These are phyloP conservation scores for Diorhabda sublineata DNA, from an alignment of 1,140 invertebrate species.

Conservation along the genomic window DNA sequence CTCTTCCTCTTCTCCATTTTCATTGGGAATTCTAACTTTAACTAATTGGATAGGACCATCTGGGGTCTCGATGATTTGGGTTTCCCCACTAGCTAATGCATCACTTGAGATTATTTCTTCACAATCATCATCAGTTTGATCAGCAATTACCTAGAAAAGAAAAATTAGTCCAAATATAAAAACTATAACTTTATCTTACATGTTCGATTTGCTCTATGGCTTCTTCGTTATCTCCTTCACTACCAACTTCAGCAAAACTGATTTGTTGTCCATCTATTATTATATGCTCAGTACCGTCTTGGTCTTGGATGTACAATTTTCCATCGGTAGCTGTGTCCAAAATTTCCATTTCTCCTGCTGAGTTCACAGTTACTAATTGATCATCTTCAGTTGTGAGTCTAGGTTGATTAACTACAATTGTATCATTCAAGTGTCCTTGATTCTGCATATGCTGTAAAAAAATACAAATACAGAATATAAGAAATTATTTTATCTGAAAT, in stretches of 20 bases:
- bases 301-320: slow-evolving; percentile 54
- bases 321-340: slow-evolving; percentile 44
- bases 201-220: neutral
- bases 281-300: slow-evolving; percentile 54
- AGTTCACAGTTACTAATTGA: slow-evolving; percentile 49
- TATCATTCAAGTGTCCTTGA: slow-evolving; percentile 63
- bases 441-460: slow-evolving; percentile 62
- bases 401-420: slow-evolving; percentile 75
- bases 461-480: neutral
- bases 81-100: slow-evolving; percentile 42
- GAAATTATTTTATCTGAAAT: neutral
- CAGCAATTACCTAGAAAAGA: slow-evolving; percentile 27
- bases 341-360: slow-evolving; percentile 40
- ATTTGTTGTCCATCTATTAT: slow-evolving; percentile 53
- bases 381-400: slow-evolving; percentile 57
- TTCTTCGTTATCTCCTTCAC: slow-evolving; percentile 36
- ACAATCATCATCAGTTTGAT: slow-evolving; percentile 36
- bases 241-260: slow-evolving; percentile 35
- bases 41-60: slow-evolving; percentile 51
- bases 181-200: neutral
- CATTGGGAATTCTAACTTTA: slow-evolving; percentile 51
- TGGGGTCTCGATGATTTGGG: slow-evolving; percentile 46
- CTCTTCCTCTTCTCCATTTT: slow-evolving; percentile 47
- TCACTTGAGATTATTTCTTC: slow-evolving; percentile 44
- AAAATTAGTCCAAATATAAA: no score